These are phyloP conservation scores for Coremacera marginata DNA, from an alignment of 2,888 invertebrate genomes.

Conservation along the genomic window DNA sequence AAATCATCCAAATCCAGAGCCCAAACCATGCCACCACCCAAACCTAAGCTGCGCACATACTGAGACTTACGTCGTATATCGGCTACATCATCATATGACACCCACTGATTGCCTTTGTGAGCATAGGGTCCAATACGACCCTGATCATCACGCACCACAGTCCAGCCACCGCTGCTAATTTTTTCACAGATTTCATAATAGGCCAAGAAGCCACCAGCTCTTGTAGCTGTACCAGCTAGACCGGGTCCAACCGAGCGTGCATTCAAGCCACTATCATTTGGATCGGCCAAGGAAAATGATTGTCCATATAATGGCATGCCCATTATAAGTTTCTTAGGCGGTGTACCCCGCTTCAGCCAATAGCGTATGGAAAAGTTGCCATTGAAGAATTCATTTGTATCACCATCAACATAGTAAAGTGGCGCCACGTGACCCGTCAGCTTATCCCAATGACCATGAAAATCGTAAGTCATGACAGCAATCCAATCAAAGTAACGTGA, in stretches of 20 bases:
- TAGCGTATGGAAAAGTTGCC: slow-evolving; percentile 80
- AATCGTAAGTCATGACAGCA: slow-evolving; percentile 86
- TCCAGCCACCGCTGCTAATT: slow-evolving; percentile 73
- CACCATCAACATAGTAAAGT: slow-evolving; percentile 76
- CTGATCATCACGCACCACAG: slow-evolving; percentile 74
- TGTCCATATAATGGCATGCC: slow-evolving; percentile 85
- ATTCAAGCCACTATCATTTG: slow-evolving; percentile 71
- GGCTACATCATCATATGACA: slow-evolving; percentile 79
- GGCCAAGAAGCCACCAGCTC: slow-evolving; percentile 80
- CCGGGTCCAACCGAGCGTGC: slow-evolving; percentile 77
- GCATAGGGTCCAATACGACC: slow-evolving; percentile 81
- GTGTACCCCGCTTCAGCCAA: slow-evolving; percentile 78
- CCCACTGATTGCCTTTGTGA: slow-evolving; percentile 81
- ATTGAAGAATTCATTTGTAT: slow-evolving; percentile 77
- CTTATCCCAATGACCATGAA: slow-evolving; percentile 81
- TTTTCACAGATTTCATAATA: slow-evolving; percentile 82
- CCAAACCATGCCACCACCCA: slow-evolving; percentile 84
- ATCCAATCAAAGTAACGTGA: slow-evolving; percentile 82
- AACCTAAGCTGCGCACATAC: slow-evolving; percentile 72
- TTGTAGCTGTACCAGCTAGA: slow-evolving; percentile 77
- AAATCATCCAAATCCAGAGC: slow-evolving; percentile 85
- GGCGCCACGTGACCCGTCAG: slow-evolving; percentile 83
- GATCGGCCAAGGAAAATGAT: slow-evolving; percentile 76
- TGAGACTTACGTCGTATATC: slow-evolving; percentile 76
- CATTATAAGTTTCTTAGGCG: slow-evolving; percentile 77